Evolutionary conservation across 2,113 vertebrate species (phyloP).

Genomic region (Phylloscopus trochilus): DNA sequence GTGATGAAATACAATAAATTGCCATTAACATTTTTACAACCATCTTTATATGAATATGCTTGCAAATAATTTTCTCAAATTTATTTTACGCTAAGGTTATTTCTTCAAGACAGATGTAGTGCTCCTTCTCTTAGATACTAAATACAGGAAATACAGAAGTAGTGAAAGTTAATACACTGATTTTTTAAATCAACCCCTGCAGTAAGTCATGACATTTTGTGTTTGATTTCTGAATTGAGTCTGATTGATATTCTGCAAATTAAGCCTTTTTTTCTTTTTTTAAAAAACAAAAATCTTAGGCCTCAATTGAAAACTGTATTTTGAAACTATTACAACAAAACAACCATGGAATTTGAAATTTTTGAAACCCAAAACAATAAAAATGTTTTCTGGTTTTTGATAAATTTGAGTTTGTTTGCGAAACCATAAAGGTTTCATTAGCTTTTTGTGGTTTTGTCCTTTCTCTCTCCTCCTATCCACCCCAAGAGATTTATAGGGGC

Average conservation of each 20-base stretch:
- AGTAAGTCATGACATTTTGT: neutral
- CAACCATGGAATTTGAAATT: neutral
- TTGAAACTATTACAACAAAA: neutral
- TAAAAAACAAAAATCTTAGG: neutral
- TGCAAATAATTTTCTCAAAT: neutral
- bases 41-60: neutral
- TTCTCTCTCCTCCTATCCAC: constrained; percentile 18
- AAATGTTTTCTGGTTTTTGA: neutral
- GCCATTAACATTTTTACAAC: neutral
- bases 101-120: neutral
- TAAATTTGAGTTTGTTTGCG: constrained; percentile 17
- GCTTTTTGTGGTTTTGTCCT: constrained; percentile 36
- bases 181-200: neutral
- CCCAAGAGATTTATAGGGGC: constrained; percentile 44
- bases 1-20: neutral
- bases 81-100: neutral
- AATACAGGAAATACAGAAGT: neutral
- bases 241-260: neutral
- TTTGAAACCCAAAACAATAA: neutral
- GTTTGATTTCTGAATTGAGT: constrained; percentile 12
- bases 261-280: neutral
- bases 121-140: neutral
- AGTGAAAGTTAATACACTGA: neutral
- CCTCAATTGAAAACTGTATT: neutral
- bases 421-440: constrained; percentile 49